Base-by-base conservation (phyloP, 1,140 invertebrate species). In the Carcinoscorpius rotundicauda region DNA sequence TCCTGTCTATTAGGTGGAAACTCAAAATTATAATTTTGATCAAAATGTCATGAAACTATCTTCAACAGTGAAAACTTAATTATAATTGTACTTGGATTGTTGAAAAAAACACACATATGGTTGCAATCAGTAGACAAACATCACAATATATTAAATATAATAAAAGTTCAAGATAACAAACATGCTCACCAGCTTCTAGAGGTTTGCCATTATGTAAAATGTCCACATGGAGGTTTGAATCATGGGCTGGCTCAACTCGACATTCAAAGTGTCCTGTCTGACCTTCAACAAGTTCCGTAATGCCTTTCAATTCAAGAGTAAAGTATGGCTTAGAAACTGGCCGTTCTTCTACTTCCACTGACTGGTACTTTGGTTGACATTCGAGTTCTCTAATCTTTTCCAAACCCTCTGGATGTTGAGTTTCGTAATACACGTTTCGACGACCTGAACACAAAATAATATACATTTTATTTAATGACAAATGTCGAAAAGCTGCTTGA, bases 351-450 rank as follows among this genome's bases (percentile, higher is more conserved):
- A 67, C 64, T 58, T 69, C 68, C 49, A 66, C 62, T 11, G 64
- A 60, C 4, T 58, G 58, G 66, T 78, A 79, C 50, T 78, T 78
- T 49, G 75, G 73, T 48, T 53, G 85, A 71, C 93, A 90, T 79
- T 95, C 92, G n/a, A 94, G 79, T 74, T 90, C 86, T 79, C 93
- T 88, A 73, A 96, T 94, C 67, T 89, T 88, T 76, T 92, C 89
- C 61, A 94, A 78, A 57, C 91, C 91, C 79, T 93, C 93, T n/a
- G 91, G 91, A 84, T 95, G 91, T 76, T 93, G 89, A 0, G 91
- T 93, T 64, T 97, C 93, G n/a, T 91, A 92, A 29, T 96, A 83
- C 66, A 98, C 86, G 70, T 70, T 75, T 64, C 72, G 57, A 85
- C 87, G 86, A 72, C 72, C 79, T 78, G 59, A 73, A 52, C 51